Evolutionary conservation across 1,140 invertebrate genomes (phyloP).

Genomic region (Sipha flava): DNA sequence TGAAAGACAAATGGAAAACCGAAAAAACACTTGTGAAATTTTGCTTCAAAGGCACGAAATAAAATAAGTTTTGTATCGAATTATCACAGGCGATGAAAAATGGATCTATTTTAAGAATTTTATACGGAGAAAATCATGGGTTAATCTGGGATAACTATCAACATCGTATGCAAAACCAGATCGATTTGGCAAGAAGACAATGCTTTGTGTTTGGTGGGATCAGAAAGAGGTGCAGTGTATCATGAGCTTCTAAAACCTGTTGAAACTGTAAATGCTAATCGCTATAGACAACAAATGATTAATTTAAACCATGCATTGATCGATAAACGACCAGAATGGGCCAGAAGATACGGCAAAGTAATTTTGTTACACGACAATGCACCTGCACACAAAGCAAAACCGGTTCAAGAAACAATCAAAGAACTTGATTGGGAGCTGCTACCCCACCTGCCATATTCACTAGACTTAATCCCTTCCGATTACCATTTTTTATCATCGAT

Average conservation of each 20-base stretch:
- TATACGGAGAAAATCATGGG: background rate
- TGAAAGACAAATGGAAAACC: background rate
- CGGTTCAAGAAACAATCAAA: no score
- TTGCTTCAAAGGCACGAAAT: background rate
- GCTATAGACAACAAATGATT: background rate
- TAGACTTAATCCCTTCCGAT: background rate
- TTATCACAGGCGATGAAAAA: background rate
- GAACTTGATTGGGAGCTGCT: no score
- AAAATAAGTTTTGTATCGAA: background rate
- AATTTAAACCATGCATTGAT: background rate
- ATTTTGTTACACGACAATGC: slow-evolving; percentile 36
- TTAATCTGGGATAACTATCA: background rate
- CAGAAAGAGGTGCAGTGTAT: background rate
- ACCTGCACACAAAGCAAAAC: no score
- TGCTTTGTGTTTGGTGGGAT: background rate
- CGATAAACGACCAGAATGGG: background rate
- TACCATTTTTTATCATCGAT: no score
- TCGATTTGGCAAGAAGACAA: background rate
- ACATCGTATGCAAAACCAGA: background rate
- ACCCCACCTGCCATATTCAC: background rate
- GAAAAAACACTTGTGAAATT: background rate
- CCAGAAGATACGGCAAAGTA: no score
- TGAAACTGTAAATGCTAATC: background rate
- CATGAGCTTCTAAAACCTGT: background rate
- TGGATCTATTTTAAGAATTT: background rate